These are phyloP conservation scores for Gopherus flavomarginatus DNA, from an alignment of 2,113 vertebrate genomes.

Conservation along the genomic window DNA sequence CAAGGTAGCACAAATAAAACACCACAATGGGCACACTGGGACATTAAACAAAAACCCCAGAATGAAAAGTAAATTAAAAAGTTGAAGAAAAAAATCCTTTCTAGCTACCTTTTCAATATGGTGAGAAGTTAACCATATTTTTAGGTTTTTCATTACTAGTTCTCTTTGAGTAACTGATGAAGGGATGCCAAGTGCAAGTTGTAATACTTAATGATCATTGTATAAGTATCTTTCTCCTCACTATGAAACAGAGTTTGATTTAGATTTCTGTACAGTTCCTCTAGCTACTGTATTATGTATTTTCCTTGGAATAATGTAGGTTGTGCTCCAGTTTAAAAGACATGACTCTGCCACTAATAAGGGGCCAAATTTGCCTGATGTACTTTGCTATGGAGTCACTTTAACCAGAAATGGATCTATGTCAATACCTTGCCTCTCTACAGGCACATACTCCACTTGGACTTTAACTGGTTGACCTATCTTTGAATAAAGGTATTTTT, in stretches of 20 bases:
- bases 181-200: not conserved
- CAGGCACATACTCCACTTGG: accelerated
- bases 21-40: accelerated
- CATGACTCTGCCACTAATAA: accelerated
- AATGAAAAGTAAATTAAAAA: accelerated
- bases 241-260: not conserved
- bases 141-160: not conserved
- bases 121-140: not conserved
- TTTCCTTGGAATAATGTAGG: accelerated
- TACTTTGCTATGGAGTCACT: not conserved
- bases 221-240: not conserved
- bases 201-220: not conserved
- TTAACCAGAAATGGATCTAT: too few relatives aligned
- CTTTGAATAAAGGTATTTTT: not conserved
- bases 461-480: not conserved
- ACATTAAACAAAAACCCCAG: not conserved
- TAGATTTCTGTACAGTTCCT: not conserved
- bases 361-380: not conserved
- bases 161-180: not conserved
- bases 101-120: not conserved
- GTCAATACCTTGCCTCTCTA: not conserved
- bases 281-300: not conserved
- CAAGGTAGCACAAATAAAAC: not conserved
- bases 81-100: not conserved
- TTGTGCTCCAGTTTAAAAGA: accelerated